A percentile compares a stretch with the other conserved stretches of the same genome.
phyloP scores from a whole-genome alignment of 2,888 invertebrate genomes.

The Ametastegia equiseti region DNA sequence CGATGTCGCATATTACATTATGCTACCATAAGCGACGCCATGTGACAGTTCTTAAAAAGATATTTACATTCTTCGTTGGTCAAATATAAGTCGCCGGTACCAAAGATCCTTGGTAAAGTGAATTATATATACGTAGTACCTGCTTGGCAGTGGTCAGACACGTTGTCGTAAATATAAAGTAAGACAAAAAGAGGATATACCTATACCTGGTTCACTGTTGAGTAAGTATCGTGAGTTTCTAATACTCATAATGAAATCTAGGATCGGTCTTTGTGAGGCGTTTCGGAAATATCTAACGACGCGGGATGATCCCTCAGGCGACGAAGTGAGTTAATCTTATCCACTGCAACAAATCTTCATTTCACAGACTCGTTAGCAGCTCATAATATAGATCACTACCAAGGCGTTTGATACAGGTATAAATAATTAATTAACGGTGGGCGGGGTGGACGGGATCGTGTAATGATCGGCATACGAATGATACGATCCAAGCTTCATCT shows the following conservation, averaged over 20 bases:
- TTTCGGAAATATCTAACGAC: not conserved
- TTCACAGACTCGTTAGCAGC: conserved; percentile 17
- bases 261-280: not conserved
- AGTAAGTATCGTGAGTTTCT: not conserved
- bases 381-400: conserved; percentile 28
- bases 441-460: not conserved
- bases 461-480: not conserved
- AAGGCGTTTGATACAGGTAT: conserved; percentile 30
- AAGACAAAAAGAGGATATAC: not conserved
- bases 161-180: not conserved
- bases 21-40: conserved; percentile 5
- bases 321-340: not conserved
- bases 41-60: conserved; percentile 23
- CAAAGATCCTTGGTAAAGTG: not conserved
- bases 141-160: not conserved
- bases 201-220: not conserved
- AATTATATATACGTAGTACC: conserved; percentile 15
- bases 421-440: conserved; percentile 49
- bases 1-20: conserved; percentile 3
- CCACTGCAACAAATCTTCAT: conserved; percentile 25
- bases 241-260: not conserved
- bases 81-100: not conserved
- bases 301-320: not conserved
- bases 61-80: conserved; percentile 21
- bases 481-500: conserved; percentile 18